A percentile compares a stretch with the other conserved stretches of the same genome.
Conservation (phyloP, 2,113 vertebrate genomes). For the Psittacus erithacus region DNA sequence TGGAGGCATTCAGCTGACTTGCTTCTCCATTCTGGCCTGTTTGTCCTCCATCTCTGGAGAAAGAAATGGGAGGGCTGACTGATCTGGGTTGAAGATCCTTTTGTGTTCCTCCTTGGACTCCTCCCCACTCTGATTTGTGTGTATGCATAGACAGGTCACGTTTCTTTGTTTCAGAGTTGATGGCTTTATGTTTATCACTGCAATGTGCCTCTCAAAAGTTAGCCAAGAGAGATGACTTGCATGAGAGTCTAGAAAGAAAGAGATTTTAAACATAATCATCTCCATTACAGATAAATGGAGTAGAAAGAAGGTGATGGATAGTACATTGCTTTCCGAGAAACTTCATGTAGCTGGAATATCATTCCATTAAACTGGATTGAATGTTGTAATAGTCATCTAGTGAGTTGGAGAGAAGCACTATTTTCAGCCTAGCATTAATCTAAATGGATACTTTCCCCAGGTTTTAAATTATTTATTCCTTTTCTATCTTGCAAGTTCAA, state of each 20-base stretch:
- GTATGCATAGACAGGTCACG: background rate
- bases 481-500: background rate
- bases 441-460: background rate
- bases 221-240: background rate
- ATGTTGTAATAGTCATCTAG: background rate
- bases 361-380: background rate
- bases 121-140: background rate
- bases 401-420: background rate
- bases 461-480: slow-evolving; percentile 38
- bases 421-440: slow-evolving; percentile 53
- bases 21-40: background rate
- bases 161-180: background rate
- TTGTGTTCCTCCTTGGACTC: background rate
- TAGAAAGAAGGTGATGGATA: background rate
- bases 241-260: background rate
- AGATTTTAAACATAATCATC: background rate
- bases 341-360: background rate
- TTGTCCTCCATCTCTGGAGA: background rate
- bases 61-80: background rate
- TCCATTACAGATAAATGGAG: background rate
- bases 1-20: background rate
- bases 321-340: background rate
- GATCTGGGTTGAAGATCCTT: background rate
- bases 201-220: background rate
- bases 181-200: background rate